Evolutionary conservation across 2,888 invertebrate species (phyloP).

Genomic region (Cheilosia variabilis): DNA sequence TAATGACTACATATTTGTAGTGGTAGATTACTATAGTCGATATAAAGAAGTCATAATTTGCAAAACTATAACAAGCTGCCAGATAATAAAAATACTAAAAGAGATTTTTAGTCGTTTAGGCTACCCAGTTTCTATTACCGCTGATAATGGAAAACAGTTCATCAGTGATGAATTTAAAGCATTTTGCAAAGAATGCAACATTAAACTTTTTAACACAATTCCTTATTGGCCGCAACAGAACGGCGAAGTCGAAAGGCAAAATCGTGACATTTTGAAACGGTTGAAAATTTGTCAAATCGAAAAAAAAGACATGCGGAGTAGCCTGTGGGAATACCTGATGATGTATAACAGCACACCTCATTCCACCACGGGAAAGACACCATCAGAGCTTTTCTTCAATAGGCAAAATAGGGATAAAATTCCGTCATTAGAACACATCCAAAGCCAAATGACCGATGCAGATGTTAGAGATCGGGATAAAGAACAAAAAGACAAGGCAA

Average conservation of each 20-base stretch:
- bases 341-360: not conserved
- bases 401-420: not conserved
- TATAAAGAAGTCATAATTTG: conserved; percentile 75
- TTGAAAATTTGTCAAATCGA: conserved; percentile 38
- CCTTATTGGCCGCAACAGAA: conserved; percentile 42
- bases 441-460: not conserved
- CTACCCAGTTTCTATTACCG: conserved; percentile 52
- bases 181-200: conserved; percentile 60
- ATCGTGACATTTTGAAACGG: conserved; percentile 35
- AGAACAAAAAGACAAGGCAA: not conserved
- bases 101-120: conserved; percentile 75
- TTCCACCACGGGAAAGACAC: not conserved
- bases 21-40: conserved; percentile 78
- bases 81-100: conserved; percentile 66
- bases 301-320: not conserved
- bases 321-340: not conserved
- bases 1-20: conserved; percentile 76
- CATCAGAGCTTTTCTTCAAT: not conserved
- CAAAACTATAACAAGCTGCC: conserved; percentile 55
- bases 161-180: conserved; percentile 66
- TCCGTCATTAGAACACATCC: not conserved
- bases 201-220: conserved; percentile 18
- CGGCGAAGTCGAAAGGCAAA: conserved; percentile 38
- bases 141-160: conserved; percentile 69
- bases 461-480: not conserved